Conservation (phyloP, 2,888 invertebrate species). For the Stenodema calcarata region DNA sequence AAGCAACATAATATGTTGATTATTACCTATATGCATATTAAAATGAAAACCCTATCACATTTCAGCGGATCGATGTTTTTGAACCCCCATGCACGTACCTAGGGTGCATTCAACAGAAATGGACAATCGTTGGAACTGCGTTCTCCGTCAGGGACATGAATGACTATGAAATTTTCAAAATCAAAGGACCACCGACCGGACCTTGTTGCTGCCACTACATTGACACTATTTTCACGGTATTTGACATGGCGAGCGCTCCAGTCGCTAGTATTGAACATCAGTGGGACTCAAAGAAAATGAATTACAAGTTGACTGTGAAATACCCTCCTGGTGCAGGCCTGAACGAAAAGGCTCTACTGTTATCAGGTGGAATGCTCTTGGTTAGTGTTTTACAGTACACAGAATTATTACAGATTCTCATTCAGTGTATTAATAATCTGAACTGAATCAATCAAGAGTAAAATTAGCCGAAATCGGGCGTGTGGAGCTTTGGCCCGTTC, state of each 20-base stretch:
- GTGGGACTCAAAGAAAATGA: slow-evolving; percentile 38
- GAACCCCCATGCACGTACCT: slow-evolving; percentile 74
- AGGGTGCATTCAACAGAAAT: slow-evolving; percentile 74
- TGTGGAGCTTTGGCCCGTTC: too few relatives aligned
- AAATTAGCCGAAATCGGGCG: too few relatives aligned
- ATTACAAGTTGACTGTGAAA: slow-evolving; percentile 25
- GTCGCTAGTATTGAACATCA: slow-evolving; percentile 14
- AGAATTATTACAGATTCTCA: too few relatives aligned
- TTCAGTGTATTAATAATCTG: too few relatives aligned
- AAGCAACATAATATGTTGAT: too few relatives aligned
- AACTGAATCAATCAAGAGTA: too few relatives aligned
- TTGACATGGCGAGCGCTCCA: background rate
- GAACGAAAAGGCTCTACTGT: slow-evolving; percentile 14
- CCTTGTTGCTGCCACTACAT: slow-evolving; percentile 67
- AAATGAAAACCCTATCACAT: too few relatives aligned
- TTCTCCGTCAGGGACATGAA: slow-evolving; percentile 73
- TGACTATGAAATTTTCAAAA: slow-evolving; percentile 70
- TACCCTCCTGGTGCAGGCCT: background rate
- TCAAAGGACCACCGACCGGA: slow-evolving; percentile 76
- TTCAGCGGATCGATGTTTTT: slow-evolving; percentile 73
- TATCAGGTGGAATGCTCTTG: slow-evolving; percentile 11
- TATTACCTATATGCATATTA: too few relatives aligned
- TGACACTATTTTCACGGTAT: background rate
- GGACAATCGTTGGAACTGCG: slow-evolving; percentile 70
- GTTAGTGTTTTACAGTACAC: too few relatives aligned